phyloP scores from a whole-genome alignment of 2,797 vertebrate species.

The Lagodon rhomboides region DNA sequence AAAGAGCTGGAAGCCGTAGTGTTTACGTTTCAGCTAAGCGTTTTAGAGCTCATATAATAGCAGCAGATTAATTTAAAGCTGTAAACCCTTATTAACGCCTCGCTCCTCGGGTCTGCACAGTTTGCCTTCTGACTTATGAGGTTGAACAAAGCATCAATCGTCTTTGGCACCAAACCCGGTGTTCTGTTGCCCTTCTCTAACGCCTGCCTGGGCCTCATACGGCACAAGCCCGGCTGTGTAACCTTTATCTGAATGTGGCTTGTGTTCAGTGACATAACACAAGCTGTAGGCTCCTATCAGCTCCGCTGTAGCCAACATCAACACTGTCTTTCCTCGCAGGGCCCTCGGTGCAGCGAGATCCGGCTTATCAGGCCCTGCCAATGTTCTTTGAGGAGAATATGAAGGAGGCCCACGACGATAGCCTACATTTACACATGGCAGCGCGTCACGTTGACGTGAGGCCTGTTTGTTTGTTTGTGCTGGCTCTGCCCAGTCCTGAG shows the following conservation, averaged over 20 bases:
- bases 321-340: constrained; percentile 51
- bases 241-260: constrained; percentile 72
- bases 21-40: constrained; percentile 5
- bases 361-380: constrained; percentile 65
- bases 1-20: constrained; percentile 37
- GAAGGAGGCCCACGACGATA: constrained; percentile 49
- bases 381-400: constrained; percentile 51
- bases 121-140: constrained; percentile 25
- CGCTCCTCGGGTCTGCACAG: constrained; percentile 20
- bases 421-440: constrained; percentile 44
- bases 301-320: constrained; percentile 62
- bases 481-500: constrained; percentile 5
- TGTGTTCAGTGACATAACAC: constrained; percentile 66
- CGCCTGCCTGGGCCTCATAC: constrained; percentile 14
- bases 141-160: constrained; percentile 33
- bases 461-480: constrained; percentile 54
- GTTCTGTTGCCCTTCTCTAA: neutral
- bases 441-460: constrained; percentile 52
- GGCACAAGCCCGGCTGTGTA: constrained; percentile 51
- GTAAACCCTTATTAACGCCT: constrained; percentile 51
- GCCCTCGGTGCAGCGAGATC: constrained; percentile 30
- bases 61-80: constrained; percentile 31
- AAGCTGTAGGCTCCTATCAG: constrained; percentile 65
- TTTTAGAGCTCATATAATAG: constrained; percentile 49
- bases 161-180: constrained; percentile 13